Conservation (phyloP, 1,140 invertebrate species). For the Cydia strobilella region DNA sequence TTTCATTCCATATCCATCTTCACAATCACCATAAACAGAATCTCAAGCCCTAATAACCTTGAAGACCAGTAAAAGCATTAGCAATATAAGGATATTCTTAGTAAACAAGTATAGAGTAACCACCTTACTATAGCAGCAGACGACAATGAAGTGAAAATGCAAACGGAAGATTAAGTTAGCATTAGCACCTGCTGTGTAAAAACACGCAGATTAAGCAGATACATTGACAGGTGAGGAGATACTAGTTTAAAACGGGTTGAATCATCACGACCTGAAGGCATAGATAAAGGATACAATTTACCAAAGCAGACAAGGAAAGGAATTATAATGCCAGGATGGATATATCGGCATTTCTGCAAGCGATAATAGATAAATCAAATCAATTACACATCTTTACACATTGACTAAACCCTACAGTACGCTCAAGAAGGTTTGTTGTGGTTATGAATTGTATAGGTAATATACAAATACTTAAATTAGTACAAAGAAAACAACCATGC, state of each 20-base stretch:
- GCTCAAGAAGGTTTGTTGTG: too few species aligned
- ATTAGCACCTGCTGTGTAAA: conserved; percentile 8
- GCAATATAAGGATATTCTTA: not conserved
- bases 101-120: not conserved
- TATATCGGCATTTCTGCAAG: not conserved
- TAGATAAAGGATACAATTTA: not conserved
- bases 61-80: not conserved
- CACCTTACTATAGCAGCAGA: not conserved
- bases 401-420: too few species aligned
- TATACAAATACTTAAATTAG: too few species aligned
- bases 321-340: not conserved
- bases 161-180: not conserved
- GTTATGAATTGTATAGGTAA: too few species aligned
- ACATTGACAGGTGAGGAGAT: not conserved
- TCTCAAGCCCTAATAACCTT: not conserved
- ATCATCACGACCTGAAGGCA: not conserved
- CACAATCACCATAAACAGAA: not conserved
- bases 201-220: not conserved
- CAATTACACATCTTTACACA: too few species aligned
- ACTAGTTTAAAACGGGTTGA: conserved; percentile 19
- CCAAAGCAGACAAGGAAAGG: not conserved
- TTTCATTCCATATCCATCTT: not conserved
- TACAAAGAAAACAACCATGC: too few species aligned
- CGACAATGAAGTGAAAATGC: not conserved
- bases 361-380: not conserved